These are phyloP conservation scores for Pandion haliaetus DNA, from an alignment of 2,113 vertebrate species.

Conservation along the genomic window DNA sequence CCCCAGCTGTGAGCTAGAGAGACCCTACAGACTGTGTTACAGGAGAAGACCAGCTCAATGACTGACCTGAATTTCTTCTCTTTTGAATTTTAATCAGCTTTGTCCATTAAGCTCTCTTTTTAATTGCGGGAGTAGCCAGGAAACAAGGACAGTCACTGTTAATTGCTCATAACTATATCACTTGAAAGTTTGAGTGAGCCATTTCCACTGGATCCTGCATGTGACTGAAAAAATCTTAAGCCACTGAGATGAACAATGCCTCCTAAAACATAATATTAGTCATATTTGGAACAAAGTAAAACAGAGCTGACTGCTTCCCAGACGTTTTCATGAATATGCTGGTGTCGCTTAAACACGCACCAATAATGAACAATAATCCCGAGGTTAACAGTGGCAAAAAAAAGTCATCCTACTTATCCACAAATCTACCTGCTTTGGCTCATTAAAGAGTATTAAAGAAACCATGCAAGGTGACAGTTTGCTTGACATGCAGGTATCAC, in stretches of 20 bases:
- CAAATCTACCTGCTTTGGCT: background rate
- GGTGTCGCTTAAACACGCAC: background rate
- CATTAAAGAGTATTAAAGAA: background rate
- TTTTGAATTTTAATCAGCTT: background rate
- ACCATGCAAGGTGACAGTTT: background rate
- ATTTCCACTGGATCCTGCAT: background rate
- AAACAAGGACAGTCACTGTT: background rate
- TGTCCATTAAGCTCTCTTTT: background rate
- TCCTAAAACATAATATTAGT: background rate
- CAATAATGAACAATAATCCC: background rate
- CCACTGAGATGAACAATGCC: background rate
- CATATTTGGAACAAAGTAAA: background rate
- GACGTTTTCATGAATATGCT: background rate
- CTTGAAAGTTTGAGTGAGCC: background rate
- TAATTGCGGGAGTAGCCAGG: background rate
- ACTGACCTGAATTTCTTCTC: background rate
- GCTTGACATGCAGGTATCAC: background rate
- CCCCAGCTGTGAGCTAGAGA: background rate
- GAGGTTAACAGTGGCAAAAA: background rate
- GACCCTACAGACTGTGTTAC: background rate
- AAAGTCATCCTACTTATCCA: background rate
- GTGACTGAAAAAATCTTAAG: background rate
- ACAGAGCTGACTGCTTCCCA: background rate
- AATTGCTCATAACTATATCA: background rate
- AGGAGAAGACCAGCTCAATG: background rate